These are phyloP conservation scores for Novumbra hubbsi DNA, from an alignment of 2,797 vertebrate species.

Conservation along the genomic window DNA sequence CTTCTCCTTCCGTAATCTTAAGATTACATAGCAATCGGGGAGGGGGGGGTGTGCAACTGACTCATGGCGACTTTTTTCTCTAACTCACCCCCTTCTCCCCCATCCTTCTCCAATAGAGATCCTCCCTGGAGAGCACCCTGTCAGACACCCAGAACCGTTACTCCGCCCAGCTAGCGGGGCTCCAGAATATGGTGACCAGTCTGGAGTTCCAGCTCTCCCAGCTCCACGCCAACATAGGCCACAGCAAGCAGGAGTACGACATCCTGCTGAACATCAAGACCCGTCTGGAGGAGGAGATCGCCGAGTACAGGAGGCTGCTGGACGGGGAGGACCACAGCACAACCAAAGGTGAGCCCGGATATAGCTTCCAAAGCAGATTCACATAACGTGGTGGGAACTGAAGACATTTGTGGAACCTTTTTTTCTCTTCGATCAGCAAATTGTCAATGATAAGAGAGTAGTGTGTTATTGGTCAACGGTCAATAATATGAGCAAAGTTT, in stretches of 20 bases:
- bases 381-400: not conserved
- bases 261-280: slow-evolving; percentile 87
- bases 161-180: slow-evolving; percentile 45
- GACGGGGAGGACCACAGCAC: slow-evolving; percentile 76
- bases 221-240: slow-evolving; percentile 76
- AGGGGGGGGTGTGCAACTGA: not conserved
- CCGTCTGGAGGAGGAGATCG: slow-evolving; percentile 88
- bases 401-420: too few species aligned
- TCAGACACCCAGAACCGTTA: slow-evolving; percentile 66
- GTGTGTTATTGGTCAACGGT: too few species aligned
- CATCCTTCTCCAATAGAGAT: slow-evolving; percentile 58
- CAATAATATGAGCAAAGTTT: too few species aligned
- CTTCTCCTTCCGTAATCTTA: too few species aligned
- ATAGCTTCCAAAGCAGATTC: not conserved
- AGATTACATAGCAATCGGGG: too few species aligned
- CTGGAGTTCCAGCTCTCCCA: slow-evolving; percentile 83
- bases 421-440: too few species aligned
- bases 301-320: slow-evolving; percentile 87
- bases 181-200: slow-evolving; percentile 77
- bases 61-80: not conserved
- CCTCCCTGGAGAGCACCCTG: slow-evolving; percentile 64
- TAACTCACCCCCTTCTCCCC: not conserved
- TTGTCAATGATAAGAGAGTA: too few species aligned
- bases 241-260: slow-evolving; percentile 82
- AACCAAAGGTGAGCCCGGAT: slow-evolving; percentile 9